Percentiles rank a stretch among this genome's conserved stretches.
phyloP scores from a whole-genome alignment of 2,113 vertebrate genomes.

The Polypterus bichir region DNA sequence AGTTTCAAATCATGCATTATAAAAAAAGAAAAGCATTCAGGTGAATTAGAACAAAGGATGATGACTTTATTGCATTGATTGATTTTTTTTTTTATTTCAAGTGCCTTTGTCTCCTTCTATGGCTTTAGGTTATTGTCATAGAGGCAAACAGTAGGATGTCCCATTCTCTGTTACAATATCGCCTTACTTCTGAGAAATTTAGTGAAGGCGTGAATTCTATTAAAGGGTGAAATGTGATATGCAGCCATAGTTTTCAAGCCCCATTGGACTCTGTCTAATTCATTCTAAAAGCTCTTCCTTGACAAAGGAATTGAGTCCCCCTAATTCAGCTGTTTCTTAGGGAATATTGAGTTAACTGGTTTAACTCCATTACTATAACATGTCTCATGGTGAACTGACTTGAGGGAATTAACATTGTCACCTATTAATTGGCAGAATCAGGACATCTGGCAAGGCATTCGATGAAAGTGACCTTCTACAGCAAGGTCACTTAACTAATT shows the following conservation, averaged over 20 bases:
- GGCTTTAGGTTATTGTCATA: slow-evolving; percentile 26
- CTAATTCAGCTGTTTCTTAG: slow-evolving; percentile 15
- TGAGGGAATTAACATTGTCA: slow-evolving; percentile 10
- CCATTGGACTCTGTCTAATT: slow-evolving; percentile 32
- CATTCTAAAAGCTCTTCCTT: slow-evolving; percentile 16
- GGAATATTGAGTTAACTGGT: slow-evolving; percentile 20
- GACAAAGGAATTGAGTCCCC: slow-evolving; percentile 1
- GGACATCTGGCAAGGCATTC: slow-evolving; percentile 5
- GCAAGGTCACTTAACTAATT: neutral
- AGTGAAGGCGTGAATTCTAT: slow-evolving; percentile 6
- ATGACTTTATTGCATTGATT: too few species aligned
- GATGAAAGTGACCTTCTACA: slow-evolving; percentile 6
- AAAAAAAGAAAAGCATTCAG: too few species aligned
- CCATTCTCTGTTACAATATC: slow-evolving; percentile 36
- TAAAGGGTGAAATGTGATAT: slow-evolving; percentile 37
- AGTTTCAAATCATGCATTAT: too few species aligned
- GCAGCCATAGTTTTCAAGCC: slow-evolving; percentile 34
- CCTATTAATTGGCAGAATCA: slow-evolving; percentile 8
- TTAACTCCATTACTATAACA: slow-evolving; percentile 14
- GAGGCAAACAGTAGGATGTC: slow-evolving; percentile 26
- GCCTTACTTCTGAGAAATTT: slow-evolving; percentile 37
- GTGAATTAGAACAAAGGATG: too few species aligned
- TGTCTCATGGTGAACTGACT: slow-evolving; percentile 4
- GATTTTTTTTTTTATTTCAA: too few species aligned
- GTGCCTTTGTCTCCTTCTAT: slow-evolving; percentile 15